Base-by-base conservation (phyloP, 2,113 vertebrate species). In the Mellivora capensis region DNA sequence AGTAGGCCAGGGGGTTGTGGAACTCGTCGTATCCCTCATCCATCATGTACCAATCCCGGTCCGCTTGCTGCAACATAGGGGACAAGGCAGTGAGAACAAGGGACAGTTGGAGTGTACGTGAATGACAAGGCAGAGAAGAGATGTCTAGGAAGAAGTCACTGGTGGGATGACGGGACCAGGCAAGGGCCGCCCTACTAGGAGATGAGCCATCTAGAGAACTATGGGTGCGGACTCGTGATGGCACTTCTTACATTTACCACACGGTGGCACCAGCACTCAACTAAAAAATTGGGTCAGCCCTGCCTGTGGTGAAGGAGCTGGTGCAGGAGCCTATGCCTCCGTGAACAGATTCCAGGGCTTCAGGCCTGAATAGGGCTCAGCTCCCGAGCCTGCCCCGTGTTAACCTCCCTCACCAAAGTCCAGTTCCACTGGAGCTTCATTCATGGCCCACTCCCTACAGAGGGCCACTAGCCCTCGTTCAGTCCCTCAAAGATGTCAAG, bases 31-130 rank as follows among this genome's bases (percentile, higher is more conserved):
- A 99, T 25, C 99, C 99, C 97, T 99, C 99, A 0, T 99, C 99
- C 99, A 99, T 99, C 99, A 99, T 99, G 98, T 99, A 99, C 99
- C 99, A 99, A 76, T 99, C 99, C 96, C 99, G 98, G 98, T 99
- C 99, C 0, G 99, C 99, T 99, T 99, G 99, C 99, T 99, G 98
- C 29, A 92, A 71, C 1, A 0, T 52, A 82, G 34, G 6, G 29
- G 7, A 96, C 14, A 85, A 10, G 81, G 34, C 44, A 37, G 3
- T 5, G 3, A 20, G 3, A 15, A 80, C 7, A 62, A 52, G 52
- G 69, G 3, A 11, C 11, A 95, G 31, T 4, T 47, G 6, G 23
- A 44, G 69, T 21, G 72, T 52, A 10, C 1, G 23, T 6, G 7
- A 0, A 20, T 42, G 82, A 85, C 20, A 3, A 1, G 12, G 61